These are phyloP conservation scores for Berghia stephanieae DNA, from an alignment of 1,140 invertebrate species.

Conservation along the genomic window DNA sequence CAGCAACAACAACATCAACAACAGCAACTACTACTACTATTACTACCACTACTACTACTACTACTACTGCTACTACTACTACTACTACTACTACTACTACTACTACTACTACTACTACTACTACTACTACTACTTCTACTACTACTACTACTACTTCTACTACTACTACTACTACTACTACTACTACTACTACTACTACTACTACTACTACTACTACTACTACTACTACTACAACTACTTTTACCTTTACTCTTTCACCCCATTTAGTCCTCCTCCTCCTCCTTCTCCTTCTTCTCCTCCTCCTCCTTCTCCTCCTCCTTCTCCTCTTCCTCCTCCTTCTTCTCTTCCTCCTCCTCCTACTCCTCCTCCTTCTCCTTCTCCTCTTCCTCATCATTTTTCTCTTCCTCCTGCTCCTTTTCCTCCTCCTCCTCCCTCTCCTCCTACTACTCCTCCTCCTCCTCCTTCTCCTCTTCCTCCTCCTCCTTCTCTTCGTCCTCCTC, in stretches of 20 bases:
- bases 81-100: neutral
- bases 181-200: neutral
- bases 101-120: neutral
- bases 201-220: neutral
- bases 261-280: neutral
- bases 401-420: neutral
- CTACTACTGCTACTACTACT: neutral
- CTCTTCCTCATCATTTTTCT: neutral
- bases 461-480: neutral
- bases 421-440: neutral
- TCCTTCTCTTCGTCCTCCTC: too few relatives aligned
- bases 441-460: neutral
- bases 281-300: neutral
- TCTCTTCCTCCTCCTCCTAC: neutral
- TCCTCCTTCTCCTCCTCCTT: neutral
- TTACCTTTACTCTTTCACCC: neutral
- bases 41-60: neutral
- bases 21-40: neutral
- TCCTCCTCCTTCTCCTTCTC: slow-evolving; percentile 5
- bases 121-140: neutral
- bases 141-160: neutral
- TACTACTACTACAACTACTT: neutral
- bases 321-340: neutral
- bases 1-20: too few relatives aligned
- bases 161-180: neutral